Percentiles rank a stretch among this genome's conserved stretches.
Conservation (phyloP, 2,113 vertebrate genomes). For the Elephantulus edwardii region DNA sequence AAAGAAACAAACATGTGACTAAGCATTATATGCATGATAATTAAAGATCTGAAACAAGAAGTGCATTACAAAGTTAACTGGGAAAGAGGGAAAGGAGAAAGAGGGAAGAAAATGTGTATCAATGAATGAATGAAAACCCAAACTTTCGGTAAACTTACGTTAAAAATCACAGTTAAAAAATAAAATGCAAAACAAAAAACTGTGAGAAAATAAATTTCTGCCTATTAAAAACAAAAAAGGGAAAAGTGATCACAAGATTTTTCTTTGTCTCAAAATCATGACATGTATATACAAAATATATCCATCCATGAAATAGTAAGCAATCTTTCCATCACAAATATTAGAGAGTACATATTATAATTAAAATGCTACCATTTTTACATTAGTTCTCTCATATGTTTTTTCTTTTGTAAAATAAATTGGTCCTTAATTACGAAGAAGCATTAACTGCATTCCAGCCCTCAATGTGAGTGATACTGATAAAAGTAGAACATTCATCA, state of each 20-base stretch:
- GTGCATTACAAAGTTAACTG: no score
- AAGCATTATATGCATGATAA: no score
- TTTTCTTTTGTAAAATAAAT: slow-evolving; percentile 13
- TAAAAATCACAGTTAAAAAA: no score
- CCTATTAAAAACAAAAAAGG: no score
- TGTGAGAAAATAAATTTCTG: no score
- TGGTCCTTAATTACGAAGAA: slow-evolving; percentile 24
- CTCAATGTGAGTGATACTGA: slow-evolving; percentile 7
- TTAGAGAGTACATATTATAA: background rate
- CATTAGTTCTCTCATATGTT: background rate
- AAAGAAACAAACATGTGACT: no score
- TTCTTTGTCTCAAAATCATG: background rate
- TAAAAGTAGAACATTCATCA: background rate
- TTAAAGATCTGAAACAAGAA: no score
- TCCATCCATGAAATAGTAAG: slow-evolving; percentile 1
- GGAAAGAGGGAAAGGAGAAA: no score
- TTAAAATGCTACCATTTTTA: background rate
- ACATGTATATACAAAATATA: background rate
- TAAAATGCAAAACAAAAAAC: no score
- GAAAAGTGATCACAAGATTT: background rate
- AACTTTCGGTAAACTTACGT: no score
- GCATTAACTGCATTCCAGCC: background rate
- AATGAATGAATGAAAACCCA: no score
- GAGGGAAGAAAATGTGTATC: no score
- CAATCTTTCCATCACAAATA: background rate